A percentile compares a stretch with the other conserved stretches of the same genome.
Evolutionary conservation across 2,797 vertebrate species (phyloP).

Genomic region (Aratinga solstitialis): DNA sequence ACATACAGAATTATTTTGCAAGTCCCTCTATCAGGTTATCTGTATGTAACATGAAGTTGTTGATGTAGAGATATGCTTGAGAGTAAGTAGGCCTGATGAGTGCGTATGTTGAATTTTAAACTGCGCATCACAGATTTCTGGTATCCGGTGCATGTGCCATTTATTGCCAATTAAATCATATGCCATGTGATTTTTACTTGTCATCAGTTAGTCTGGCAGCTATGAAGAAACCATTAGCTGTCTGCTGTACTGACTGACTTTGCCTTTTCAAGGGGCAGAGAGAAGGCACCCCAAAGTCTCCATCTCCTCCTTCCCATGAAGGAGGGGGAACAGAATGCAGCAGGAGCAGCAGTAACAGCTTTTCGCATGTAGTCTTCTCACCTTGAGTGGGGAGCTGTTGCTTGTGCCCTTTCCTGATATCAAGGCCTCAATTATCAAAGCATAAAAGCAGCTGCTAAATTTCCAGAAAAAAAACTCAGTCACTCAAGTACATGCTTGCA

Average conservation of each 20-base stretch:
- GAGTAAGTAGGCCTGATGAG: not conserved
- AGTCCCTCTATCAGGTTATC: not conserved
- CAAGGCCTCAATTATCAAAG: not conserved
- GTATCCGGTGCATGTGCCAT: not conserved
- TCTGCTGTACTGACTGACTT: not conserved
- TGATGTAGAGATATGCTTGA: not conserved
- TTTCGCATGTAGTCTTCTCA: not conserved
- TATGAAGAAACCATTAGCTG: not conserved
- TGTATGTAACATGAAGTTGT: not conserved
- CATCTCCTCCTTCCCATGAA: not conserved
- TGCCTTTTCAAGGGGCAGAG: not conserved
- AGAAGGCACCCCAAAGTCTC: not conserved
- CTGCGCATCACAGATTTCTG: not conserved
- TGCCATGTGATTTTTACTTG: not conserved
- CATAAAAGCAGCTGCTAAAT: not conserved
- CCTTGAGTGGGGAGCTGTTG: not conserved
- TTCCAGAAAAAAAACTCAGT: not conserved
- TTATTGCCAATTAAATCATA: constrained; percentile 15
- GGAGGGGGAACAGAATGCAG: not conserved
- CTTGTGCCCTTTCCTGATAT: not conserved
- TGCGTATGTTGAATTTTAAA: not conserved
- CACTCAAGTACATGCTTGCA: not conserved
- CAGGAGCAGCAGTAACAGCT: not conserved
- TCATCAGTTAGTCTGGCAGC: not conserved
- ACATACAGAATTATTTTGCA: not conserved